A percentile compares a stretch with the other conserved stretches of the same genome.
Conservation (phyloP, 2,797 vertebrate species). For the Enteromius viviparus region DNA sequence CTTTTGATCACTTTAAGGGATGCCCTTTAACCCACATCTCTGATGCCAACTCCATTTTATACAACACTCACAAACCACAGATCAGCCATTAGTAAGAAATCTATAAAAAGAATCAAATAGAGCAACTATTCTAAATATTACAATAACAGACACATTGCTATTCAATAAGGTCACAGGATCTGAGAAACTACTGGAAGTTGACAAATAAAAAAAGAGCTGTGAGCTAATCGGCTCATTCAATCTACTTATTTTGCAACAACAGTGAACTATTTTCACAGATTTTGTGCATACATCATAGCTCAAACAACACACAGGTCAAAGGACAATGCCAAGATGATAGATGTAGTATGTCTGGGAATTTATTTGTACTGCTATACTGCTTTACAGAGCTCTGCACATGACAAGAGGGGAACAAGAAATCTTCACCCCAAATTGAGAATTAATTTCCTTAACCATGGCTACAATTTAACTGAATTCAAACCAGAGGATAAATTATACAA, state of each 20-base stretch:
- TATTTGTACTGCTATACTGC: constrained; percentile 16
- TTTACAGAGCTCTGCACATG: background rate
- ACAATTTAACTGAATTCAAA: background rate
- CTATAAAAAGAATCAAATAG: background rate
- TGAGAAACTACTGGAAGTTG: background rate
- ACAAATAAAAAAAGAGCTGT: background rate
- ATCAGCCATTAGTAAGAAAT: background rate
- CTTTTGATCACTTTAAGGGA: constrained; percentile 36
- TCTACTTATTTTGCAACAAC: background rate
- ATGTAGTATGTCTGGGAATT: constrained; percentile 28
- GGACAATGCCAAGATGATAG: constrained; percentile 28
- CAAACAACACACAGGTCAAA: constrained; percentile 17
- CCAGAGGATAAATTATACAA: background rate
- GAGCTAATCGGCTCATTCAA: constrained; percentile 22
- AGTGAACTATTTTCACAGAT: constrained; percentile 23
- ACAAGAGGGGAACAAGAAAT: background rate
- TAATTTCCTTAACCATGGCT: background rate
- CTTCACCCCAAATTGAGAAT: background rate
- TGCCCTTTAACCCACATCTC: constrained; percentile 44
- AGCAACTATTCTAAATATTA: constrained; percentile 1
- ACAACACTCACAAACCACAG: constrained; percentile 4
- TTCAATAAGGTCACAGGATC: background rate
- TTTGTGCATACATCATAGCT: constrained; percentile 13
- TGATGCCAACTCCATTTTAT: constrained; percentile 32
- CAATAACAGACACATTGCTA: background rate